A percentile compares a stretch with the other conserved stretches of the same genome.
Evolutionary conservation across 2,113 vertebrate species (phyloP).

Genomic region (Prunella himalayana): DNA sequence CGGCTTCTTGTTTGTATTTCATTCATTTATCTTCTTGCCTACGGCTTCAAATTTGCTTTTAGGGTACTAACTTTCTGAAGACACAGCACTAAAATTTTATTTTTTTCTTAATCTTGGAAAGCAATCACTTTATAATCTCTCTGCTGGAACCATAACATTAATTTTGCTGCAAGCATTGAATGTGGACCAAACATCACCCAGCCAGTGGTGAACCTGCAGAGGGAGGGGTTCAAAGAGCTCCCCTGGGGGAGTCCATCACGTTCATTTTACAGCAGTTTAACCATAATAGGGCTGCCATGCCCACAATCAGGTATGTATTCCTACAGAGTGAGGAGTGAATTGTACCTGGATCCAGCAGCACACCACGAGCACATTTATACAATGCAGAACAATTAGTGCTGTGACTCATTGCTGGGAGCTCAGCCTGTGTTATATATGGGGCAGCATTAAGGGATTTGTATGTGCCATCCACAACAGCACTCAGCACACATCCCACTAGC

Average conservation of each 20-base stretch:
- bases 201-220: not conserved
- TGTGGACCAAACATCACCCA: not conserved
- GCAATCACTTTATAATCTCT: not conserved
- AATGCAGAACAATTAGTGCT: not conserved
- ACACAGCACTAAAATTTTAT: not conserved
- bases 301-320: not conserved
- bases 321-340: not conserved
- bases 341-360: not conserved
- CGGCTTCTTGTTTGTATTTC: not conserved
- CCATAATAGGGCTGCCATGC: not conserved
- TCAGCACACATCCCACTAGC: not conserved
- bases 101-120: constrained; percentile 9
- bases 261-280: not conserved
- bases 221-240: not conserved
- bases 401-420: not conserved
- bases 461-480: not conserved
- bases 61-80: not conserved
- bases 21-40: not conserved
- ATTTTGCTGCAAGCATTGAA: not conserved
- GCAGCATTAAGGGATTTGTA: not conserved
- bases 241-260: not conserved
- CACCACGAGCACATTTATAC: not conserved
- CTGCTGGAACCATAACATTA: not conserved
- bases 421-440: not conserved
- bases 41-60: not conserved